Percentiles rank a stretch among this genome's conserved stretches.
Conservation (phyloP, 1,140 invertebrate species). For the Aphelinus certus region DNA sequence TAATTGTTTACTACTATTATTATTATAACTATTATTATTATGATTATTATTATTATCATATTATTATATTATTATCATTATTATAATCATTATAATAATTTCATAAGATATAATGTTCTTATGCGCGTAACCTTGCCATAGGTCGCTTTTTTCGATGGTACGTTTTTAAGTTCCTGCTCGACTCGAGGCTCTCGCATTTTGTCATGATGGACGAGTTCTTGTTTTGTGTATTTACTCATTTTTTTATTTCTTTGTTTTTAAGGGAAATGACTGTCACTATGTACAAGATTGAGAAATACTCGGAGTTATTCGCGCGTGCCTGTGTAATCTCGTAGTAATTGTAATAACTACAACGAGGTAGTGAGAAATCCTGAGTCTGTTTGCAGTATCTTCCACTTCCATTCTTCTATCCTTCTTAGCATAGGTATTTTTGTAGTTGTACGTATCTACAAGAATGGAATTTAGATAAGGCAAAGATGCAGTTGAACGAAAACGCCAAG, state of each 20-base stretch:
- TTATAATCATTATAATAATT: constrained; percentile 35
- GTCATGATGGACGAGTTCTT: constrained; percentile 38
- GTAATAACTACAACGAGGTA: constrained; percentile 35
- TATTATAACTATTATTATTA: too few species aligned
- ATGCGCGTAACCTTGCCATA: constrained; percentile 32
- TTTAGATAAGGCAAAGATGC: too few species aligned
- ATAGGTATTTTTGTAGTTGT: constrained; percentile 42
- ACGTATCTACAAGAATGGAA: constrained; percentile 30
- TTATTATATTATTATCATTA: too few species aligned
- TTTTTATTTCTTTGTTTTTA: constrained; percentile 30
- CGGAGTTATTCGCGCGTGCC: constrained; percentile 22
- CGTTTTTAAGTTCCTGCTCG: constrained; percentile 42
- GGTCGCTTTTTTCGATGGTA: constrained; percentile 36
- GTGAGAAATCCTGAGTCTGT: constrained; percentile 32
- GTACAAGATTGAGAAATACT: constrained; percentile 40
- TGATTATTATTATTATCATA: constrained; percentile 13
- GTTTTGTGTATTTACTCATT: constrained; percentile 36
- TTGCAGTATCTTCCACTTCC: constrained; percentile 24
- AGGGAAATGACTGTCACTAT: constrained; percentile 39
- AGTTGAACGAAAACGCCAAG: constrained; percentile 8
- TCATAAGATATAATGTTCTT: constrained; percentile 41
- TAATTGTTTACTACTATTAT: constrained; percentile 15
- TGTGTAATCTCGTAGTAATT: constrained; percentile 38
- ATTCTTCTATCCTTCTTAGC: constrained; percentile 23
- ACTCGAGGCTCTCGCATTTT: constrained; percentile 42